Evolutionary conservation across 2,113 vertebrate genomes (phyloP).

Genomic region (Neolamprologus modestus): DNA sequence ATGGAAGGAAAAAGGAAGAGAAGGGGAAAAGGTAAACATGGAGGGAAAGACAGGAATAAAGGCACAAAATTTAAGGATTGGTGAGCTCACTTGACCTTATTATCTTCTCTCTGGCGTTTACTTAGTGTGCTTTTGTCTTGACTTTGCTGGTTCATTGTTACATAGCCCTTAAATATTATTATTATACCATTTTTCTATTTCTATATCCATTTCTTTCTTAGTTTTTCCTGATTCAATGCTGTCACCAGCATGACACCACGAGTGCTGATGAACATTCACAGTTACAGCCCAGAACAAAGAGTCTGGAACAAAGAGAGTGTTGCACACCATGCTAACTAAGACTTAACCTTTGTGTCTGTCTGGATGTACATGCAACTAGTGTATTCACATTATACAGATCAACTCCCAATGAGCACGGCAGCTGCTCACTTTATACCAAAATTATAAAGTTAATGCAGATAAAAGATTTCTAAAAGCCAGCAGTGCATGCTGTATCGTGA

Average conservation of each 20-base stretch:
- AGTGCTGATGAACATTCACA: neutral
- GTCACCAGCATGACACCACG: neutral
- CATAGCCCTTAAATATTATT: neutral
- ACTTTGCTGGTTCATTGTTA: neutral
- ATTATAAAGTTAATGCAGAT: accelerated
- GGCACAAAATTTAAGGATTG: neutral
- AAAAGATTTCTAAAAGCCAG: neutral
- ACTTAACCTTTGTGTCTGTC: neutral
- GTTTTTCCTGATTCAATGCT: neutral
- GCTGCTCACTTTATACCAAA: neutral
- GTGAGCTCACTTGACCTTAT: neutral
- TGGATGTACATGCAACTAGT: neutral
- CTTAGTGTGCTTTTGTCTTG: neutral
- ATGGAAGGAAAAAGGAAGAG: too few relatives aligned
- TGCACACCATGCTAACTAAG: neutral
- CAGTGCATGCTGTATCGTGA: neutral
- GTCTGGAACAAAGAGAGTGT: neutral
- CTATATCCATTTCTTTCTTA: neutral
- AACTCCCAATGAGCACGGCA: neutral
- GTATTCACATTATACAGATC: neutral
- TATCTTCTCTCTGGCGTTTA: accelerated
- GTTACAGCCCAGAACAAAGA: neutral
- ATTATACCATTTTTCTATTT: neutral
- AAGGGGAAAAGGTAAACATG: neutral
- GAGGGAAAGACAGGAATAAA: neutral